Base-by-base conservation (phyloP, 2,888 invertebrate species). In the Agonopterix heracliana region DNA sequence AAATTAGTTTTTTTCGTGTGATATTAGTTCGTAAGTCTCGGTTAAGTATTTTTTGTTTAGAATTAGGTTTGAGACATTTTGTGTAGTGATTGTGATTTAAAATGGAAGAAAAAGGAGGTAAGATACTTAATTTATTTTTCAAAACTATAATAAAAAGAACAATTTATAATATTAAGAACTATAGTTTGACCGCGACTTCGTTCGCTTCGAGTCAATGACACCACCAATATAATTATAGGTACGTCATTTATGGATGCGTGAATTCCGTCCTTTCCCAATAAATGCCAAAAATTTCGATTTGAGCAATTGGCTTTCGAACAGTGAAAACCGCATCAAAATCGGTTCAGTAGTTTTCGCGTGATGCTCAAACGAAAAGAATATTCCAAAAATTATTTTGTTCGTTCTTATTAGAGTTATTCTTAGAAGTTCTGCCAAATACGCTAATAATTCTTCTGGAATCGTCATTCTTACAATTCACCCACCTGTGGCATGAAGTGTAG, bases 101-200 rank as follows among this genome's bases (percentile, higher is more conserved):
- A 43, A 86, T 86, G 86, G 86, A 83, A 57, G 86, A 85, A 56
- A 75, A 82, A 60, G 81, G 71, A 77, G 86, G 86, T 86, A 66
- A 69, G 60, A 60, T 13, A 11, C 2, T 41, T 41, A 41, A 38
- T 17, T 36, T 36, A 41, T 41, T 41, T 41, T n/a, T 10, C n/a
- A 41, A 4, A 12, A 41, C 38, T 38, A 35, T 35, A 9, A 9
- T 35, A 35, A 9, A 35, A 10, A 9, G 3, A 5, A 35, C 9
- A 35, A 8, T 35, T 35, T 35, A 9, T 36, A 3, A 9, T 2
- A 10, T 36, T 36, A 36, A n/a, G 4, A 38, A 38, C 2, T n/a
- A 38, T 9, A 4, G n/a, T 38, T 38, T 38, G 3, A 3, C 9
- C n/a, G n/a, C 38, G 38, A n/a, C 3, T 38, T 38, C 38, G 5